These are phyloP conservation scores for Ectemnius cavifrons DNA, from an alignment of 2,888 invertebrate species.

Conservation along the genomic window DNA sequence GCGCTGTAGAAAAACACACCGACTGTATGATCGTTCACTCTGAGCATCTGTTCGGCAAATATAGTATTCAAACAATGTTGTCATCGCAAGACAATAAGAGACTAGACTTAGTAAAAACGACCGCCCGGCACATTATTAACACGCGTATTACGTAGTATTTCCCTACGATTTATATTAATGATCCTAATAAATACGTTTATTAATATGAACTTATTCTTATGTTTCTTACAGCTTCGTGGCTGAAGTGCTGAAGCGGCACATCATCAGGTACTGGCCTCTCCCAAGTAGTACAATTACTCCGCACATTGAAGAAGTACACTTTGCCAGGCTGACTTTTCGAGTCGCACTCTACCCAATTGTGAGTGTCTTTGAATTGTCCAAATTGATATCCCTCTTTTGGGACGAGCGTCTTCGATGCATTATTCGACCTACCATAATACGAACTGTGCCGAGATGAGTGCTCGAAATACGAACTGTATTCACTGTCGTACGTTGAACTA, in stretches of 20 bases:
- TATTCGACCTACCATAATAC: neutral
- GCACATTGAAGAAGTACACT: constrained; percentile 57
- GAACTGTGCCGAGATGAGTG: neutral
- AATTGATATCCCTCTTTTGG: constrained; percentile 35
- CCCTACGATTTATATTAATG: too few species aligned
- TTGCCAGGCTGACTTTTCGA: constrained; percentile 56
- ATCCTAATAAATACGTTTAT: too few species aligned
- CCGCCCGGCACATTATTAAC: too few species aligned
- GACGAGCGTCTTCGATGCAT: neutral
- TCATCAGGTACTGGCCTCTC: constrained; percentile 49
- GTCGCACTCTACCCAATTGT: constrained; percentile 63
- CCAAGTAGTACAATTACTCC: constrained; percentile 57
- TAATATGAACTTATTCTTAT: neutral
- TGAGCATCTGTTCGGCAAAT: too few species aligned
- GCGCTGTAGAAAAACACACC: constrained; percentile 23
- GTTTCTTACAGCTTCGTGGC: neutral
- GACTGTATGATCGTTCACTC: neutral
- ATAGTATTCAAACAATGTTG: too few species aligned
- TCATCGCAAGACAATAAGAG: too few species aligned
- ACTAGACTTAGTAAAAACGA: too few species aligned
- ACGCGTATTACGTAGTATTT: too few species aligned
- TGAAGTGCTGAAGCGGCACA: constrained; percentile 43
- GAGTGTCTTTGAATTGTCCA: constrained; percentile 53
- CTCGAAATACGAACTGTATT: neutral
- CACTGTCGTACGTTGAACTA: neutral